Conservation (phyloP, 2,888 invertebrate species). For the Hesperia comma region DNA sequence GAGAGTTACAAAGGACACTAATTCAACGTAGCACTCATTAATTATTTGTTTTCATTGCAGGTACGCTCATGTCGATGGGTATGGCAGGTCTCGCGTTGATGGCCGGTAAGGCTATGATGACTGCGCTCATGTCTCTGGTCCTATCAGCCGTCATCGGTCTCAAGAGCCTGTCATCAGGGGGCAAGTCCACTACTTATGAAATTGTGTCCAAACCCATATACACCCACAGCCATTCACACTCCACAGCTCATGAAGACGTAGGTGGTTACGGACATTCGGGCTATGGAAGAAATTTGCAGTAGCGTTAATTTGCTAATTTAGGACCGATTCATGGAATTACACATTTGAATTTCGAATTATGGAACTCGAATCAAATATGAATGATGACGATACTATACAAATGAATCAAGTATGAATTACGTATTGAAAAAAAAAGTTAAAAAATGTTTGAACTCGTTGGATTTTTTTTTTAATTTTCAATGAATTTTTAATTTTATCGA, state of each 20-base stretch:
- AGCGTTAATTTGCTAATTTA: slow-evolving; percentile 41
- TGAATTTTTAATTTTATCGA: neutral
- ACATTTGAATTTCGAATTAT: neutral
- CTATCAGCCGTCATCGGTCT: slow-evolving; percentile 90
- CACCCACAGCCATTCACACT: slow-evolving; percentile 85
- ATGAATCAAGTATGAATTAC: neutral
- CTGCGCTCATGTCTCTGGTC: slow-evolving; percentile 90
- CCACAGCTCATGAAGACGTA: slow-evolving; percentile 84
- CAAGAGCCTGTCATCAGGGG: slow-evolving; percentile 88
- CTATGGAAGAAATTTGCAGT: slow-evolving; percentile 74
- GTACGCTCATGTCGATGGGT: slow-evolving; percentile 89
- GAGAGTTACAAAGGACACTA: neutral
- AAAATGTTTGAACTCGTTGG: neutral
- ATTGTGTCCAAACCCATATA: slow-evolving; percentile 93
- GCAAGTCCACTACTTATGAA: slow-evolving; percentile 91
- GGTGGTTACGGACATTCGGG: slow-evolving; percentile 83
- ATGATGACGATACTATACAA: too few relatives aligned
- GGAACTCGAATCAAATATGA: too few relatives aligned
- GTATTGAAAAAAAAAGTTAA: too few relatives aligned
- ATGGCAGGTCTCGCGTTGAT: slow-evolving; percentile 90
- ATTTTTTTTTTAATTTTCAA: neutral
- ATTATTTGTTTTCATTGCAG: slow-evolving; percentile 55
- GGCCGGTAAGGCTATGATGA: slow-evolving; percentile 93
- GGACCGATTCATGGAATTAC: neutral
- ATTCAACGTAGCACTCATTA: neutral